These are phyloP conservation scores for Drosophila nigricruria DNA, from an alignment of 2,888 invertebrate genomes.

Conservation along the genomic window DNA sequence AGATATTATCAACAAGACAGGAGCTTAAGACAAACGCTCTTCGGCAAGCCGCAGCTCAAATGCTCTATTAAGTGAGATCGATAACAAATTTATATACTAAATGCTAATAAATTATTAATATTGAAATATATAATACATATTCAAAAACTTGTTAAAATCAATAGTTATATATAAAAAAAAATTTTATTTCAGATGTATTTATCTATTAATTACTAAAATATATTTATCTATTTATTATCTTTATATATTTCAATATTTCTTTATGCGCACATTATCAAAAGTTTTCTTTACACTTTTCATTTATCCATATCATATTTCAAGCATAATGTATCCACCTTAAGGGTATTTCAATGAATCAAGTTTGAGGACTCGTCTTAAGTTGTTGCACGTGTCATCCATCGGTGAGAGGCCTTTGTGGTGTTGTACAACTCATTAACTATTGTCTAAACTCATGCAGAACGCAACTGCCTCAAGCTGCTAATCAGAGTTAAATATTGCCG, in stretches of 20 bases:
- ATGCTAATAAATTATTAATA: background rate
- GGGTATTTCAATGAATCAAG: slow-evolving; percentile 23
- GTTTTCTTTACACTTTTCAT: background rate
- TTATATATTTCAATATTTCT: background rate
- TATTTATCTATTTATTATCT: background rate
- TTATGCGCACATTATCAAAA: background rate
- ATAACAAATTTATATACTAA: background rate
- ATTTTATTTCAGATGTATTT: too few relatives aligned
- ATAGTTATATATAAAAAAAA: too few relatives aligned
- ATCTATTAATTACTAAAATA: too few relatives aligned
- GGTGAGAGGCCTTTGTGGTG: slow-evolving; percentile 29
- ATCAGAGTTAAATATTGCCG: slow-evolving; percentile 27
- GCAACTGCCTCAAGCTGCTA: slow-evolving; percentile 24
- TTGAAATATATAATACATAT: background rate
- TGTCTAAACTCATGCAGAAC: slow-evolving; percentile 1
- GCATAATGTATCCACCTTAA: background rate
- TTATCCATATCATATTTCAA: background rate
- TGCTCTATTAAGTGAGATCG: slow-evolving; percentile 2
- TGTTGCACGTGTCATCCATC: slow-evolving; percentile 36
- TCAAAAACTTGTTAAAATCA: background rate
- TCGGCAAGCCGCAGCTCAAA: background rate
- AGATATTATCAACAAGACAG: slow-evolving; percentile 65
- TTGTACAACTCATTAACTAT: slow-evolving; percentile 64
- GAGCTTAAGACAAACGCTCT: slow-evolving; percentile 10
- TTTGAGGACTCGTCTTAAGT: slow-evolving; percentile 22